A percentile compares a stretch with the other conserved stretches of the same genome.
phyloP scores from a whole-genome alignment of 1,140 invertebrate species.

The Temnothorax longispinosus region DNA sequence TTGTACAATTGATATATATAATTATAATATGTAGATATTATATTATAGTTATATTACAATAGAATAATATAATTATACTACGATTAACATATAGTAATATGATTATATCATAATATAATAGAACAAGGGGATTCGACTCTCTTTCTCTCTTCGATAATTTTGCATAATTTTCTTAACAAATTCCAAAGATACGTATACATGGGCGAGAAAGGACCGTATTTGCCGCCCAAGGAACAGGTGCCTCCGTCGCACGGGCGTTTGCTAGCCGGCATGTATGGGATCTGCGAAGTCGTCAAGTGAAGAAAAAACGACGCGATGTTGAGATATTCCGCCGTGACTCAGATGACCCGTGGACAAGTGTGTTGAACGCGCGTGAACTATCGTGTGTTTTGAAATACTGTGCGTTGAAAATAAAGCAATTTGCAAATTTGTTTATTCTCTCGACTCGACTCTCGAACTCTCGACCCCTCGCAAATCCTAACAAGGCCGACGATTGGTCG shows the following conservation, averaged over 20 bases:
- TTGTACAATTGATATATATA: too few species aligned
- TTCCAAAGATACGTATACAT: slow-evolving; percentile 90
- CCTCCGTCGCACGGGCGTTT: slow-evolving; percentile 87
- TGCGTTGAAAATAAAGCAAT: slow-evolving; percentile 1
- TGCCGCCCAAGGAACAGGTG: slow-evolving; percentile 88
- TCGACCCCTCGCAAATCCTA: too few species aligned
- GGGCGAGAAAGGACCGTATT: slow-evolving; percentile 91
- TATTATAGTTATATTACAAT: too few species aligned
- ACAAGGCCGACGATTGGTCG: slow-evolving; percentile 23
- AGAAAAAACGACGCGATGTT: neutral
- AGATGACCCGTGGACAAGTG: too few species aligned
- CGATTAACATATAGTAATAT: too few species aligned
- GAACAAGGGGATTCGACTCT: too few species aligned
- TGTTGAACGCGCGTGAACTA: neutral
- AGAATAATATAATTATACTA: too few species aligned
- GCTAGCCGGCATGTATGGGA: slow-evolving; percentile 91
- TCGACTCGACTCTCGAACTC: neutral
- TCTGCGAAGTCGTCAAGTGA: slow-evolving; percentile 88
- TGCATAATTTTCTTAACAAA: slow-evolving; percentile 79
- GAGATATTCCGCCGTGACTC: too few species aligned
- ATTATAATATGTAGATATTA: too few species aligned
- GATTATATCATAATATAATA: too few species aligned
- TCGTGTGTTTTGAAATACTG: neutral
- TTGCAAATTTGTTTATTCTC: neutral
- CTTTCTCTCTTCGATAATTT: too few species aligned